Percentiles rank a stretch among this genome's conserved stretches.
Evolutionary conservation across 2,113 vertebrate species (phyloP).

Genomic region (Oryzias javanicus): DNA sequence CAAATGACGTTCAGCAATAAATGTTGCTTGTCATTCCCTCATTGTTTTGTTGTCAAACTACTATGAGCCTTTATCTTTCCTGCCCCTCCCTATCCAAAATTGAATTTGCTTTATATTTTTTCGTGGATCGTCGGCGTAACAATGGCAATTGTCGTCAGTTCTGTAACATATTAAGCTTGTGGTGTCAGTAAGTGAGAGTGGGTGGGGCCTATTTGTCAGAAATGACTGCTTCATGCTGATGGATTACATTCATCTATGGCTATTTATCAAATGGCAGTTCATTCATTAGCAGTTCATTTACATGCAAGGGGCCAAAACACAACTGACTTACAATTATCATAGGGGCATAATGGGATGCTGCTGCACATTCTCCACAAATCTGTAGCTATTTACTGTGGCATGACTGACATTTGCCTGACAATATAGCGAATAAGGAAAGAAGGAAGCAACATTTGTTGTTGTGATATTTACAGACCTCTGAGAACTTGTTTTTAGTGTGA

Average conservation of each 20-base stretch:
- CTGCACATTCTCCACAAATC: neutral
- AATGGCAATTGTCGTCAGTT: neutral
- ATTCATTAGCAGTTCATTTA: neutral
- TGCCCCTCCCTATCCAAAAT: too few species aligned
- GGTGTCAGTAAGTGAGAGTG: neutral
- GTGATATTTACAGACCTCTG: constrained; percentile 26
- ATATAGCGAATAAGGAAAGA: constrained; percentile 18
- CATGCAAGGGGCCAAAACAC: neutral
- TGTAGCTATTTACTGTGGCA: neutral
- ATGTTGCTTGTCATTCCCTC: neutral
- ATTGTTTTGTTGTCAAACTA: neutral
- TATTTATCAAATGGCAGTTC: neutral
- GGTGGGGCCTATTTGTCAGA: neutral
- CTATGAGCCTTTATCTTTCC: too few species aligned
- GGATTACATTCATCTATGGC: neutral
- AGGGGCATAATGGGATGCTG: neutral
- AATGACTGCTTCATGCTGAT: neutral
- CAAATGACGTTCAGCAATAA: too few species aligned
- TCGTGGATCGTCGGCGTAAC: too few species aligned
- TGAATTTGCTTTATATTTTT: neutral
- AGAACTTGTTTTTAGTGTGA: constrained; percentile 42
- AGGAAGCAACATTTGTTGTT: constrained; percentile 19
- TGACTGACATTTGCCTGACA: constrained; percentile 6
- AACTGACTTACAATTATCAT: neutral
- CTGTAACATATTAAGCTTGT: neutral